Percentiles rank a stretch among this genome's conserved stretches.
Evolutionary conservation across 92 coral and sea anemone species (phyloP).

Genomic region (Heliopora coerulea): DNA sequence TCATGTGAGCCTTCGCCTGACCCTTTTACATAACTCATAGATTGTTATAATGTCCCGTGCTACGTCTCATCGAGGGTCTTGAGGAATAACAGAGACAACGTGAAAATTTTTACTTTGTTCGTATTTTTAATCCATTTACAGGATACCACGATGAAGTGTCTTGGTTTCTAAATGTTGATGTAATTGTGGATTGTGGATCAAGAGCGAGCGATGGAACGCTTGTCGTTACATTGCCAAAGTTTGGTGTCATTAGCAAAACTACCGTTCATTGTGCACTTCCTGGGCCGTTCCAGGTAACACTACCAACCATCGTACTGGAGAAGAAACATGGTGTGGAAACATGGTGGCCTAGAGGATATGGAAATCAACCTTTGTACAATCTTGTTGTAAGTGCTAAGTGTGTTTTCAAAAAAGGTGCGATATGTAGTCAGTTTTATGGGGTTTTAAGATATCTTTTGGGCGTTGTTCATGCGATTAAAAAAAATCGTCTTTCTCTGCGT

Average conservation of each 20-base stretch:
- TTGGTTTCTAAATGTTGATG: constrained; percentile 67
- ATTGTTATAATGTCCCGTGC: too few relatives aligned
- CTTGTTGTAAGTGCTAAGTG: constrained; percentile 53
- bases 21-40: too few relatives aligned
- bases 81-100: too few relatives aligned
- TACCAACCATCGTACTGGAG: constrained; percentile 63
- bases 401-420: not conserved
- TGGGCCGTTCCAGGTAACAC: constrained; percentile 54
- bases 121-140: not conserved
- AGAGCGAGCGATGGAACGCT: constrained; percentile 55
- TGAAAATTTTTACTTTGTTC: too few relatives aligned
- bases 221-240: constrained; percentile 60
- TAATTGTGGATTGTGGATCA: constrained; percentile 59
- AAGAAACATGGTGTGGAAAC: constrained; percentile 51
- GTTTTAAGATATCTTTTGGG: too few relatives aligned
- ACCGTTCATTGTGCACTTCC: constrained; percentile 44
- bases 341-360: constrained; percentile 99
- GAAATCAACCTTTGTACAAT: constrained; percentile 69
- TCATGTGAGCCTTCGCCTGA: too few relatives aligned
- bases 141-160: constrained; percentile 22
- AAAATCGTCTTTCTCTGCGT: too few relatives aligned
- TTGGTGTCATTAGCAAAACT: constrained; percentile 45
- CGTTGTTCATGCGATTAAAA: too few relatives aligned
- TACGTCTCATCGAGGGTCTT: too few relatives aligned
- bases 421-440: too few relatives aligned